These are phyloP conservation scores for Caradrina kadenii DNA, from an alignment of 2,888 invertebrate species.

Conservation along the genomic window DNA sequence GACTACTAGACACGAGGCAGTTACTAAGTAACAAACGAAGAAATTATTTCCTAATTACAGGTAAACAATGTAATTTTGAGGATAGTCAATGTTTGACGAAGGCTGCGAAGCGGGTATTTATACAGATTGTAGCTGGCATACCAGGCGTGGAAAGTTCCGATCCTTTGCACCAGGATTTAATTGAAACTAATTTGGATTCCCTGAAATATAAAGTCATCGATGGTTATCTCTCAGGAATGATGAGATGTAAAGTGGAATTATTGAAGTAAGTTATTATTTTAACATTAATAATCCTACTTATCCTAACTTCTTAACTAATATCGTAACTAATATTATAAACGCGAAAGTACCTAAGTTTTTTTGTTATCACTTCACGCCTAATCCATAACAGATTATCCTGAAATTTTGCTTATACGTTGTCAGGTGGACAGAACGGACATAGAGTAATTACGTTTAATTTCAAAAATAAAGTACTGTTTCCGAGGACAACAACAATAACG, in stretches of 20 bases:
- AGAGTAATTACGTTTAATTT: no score
- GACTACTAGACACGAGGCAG: no score
- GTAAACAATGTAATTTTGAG: slow-evolving; percentile 56
- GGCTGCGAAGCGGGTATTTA: slow-evolving; percentile 6
- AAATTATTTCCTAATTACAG: slow-evolving; percentile 24
- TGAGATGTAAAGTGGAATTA: slow-evolving; percentile 35
- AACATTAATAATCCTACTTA: no score
- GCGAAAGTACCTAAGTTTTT: no score
- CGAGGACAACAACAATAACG: no score
- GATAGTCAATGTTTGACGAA: slow-evolving; percentile 56
- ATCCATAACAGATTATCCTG: no score
- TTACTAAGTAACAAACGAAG: background rate
- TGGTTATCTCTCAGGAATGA: slow-evolving; percentile 49
- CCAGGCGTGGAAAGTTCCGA: slow-evolving; percentile 64
- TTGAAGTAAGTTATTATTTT: slow-evolving; percentile 18
- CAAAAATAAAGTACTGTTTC: no score
- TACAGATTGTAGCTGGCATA: slow-evolving; percentile 47
- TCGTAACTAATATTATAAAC: no score
- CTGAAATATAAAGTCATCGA: slow-evolving; percentile 44
- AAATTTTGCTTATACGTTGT: no score
- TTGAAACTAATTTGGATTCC: slow-evolving; percentile 39
- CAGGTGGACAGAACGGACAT: no score
- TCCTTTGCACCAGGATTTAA: slow-evolving; percentile 60
- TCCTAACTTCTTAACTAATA: no score
- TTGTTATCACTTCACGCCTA: no score